These are phyloP conservation scores for Ceratina calcarata DNA, from an alignment of 1,140 invertebrate species.

Conservation along the genomic window DNA sequence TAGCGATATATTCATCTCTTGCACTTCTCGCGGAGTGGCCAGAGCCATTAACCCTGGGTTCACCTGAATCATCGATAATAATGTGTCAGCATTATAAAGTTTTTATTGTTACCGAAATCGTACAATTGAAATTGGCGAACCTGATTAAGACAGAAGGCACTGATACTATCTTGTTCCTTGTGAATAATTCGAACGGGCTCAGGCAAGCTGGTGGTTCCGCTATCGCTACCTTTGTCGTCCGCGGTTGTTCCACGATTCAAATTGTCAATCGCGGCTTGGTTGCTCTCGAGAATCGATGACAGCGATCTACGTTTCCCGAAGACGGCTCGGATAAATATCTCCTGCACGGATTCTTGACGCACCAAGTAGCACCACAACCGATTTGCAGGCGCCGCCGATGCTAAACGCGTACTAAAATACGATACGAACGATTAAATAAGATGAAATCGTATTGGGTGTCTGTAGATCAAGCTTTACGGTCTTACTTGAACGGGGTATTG, in stretches of 20 bases:
- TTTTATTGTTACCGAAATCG: too few relatives aligned
- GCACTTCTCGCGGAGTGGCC: constrained; percentile 96
- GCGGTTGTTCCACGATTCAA: constrained; percentile 73
- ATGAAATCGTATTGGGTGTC: too few relatives aligned
- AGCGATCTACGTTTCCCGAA: constrained; percentile 88
- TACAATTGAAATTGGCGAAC: constrained; percentile 75
- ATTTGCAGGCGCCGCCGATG: constrained; percentile 89
- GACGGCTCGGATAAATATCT: constrained; percentile 97
- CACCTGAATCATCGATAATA: constrained; percentile 81
- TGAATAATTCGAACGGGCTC: constrained; percentile 97
- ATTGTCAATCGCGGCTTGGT: constrained; percentile 73
- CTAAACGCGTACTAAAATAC: constrained; percentile 83
- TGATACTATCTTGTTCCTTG: constrained; percentile 99
- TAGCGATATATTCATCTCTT: constrained; percentile 97
- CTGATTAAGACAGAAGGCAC: constrained; percentile 97
- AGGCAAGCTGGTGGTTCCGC: constrained; percentile 81
- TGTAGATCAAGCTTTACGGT: not conserved
- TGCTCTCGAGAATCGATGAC: constrained; percentile 77
- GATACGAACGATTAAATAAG: too few relatives aligned
- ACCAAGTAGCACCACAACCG: constrained; percentile 97
- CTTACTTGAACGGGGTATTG: constrained; percentile 96
- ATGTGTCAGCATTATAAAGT: not conserved
- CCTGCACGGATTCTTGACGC: constrained; percentile 94
- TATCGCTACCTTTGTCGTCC: constrained; percentile 78
- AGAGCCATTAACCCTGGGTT: constrained; percentile 91